Evolutionary conservation across 1,140 invertebrate genomes (phyloP), one percentile per base, ranked within the genome.

Genomic region (Capitella teleta): DNA sequence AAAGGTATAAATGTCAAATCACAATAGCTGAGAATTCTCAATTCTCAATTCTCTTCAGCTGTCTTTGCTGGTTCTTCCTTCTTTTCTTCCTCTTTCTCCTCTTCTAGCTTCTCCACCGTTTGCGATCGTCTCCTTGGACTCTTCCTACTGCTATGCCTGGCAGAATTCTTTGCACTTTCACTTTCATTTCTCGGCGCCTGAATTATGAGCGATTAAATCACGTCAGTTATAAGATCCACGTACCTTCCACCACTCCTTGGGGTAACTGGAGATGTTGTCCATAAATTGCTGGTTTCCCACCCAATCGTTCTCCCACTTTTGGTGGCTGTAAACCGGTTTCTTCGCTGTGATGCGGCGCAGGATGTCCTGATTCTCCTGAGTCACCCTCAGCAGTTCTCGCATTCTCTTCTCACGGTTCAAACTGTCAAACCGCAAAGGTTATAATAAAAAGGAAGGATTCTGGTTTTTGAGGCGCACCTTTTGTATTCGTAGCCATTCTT

Each of bases 211-310:
- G 8, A 6, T n/a, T 16, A 51, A 18, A 10, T 19, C 2, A 8
- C 41, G 21, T 51, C 8, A 32, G 34, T 48, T 1, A 1, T 12
- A 5, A 41, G 16, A 8, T 51, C 43, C 32, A 28, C n/a, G 60
- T 43, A 59, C 52, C 4, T 62, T 18, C 68, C 69, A 73, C 69
- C 69, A 72, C 16, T 71, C 62, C 41, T 60, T 58, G n/a, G 68
- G 70, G 51, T 57, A 73, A 30, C 60, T 59, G 10, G 68, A 64
- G 51, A 73, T 73, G 49, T 59, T 69, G 45, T 72, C 67, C 58
- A 73, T 64, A 42, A 65, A 69, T 41, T 60, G 56, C 47, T 66
- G 65, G 44, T 72, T 70, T 21, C 62, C 56, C 21, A 64, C 59
- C 70, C 70, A 71, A 19, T 70, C 60, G 6, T 56, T 21, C 19